Evolutionary conservation across 2,888 invertebrate genomes (phyloP).

Genomic region (Zootermopsis nevadensis): DNA sequence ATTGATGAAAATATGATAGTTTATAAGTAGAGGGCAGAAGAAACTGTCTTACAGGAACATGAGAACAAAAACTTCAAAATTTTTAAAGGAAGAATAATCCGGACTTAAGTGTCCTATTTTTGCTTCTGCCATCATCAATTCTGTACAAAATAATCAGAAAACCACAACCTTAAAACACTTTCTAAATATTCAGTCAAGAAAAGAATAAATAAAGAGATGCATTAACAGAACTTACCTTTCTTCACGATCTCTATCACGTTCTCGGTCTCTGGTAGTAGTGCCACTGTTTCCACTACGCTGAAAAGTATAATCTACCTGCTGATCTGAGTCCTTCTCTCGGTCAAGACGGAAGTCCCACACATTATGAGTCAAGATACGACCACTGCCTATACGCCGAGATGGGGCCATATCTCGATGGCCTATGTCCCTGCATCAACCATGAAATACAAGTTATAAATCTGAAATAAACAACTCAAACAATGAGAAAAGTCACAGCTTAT

Average conservation of each 20-base stretch:
- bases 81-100: no score
- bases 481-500: no score
- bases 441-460: neutral
- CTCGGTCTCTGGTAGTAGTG: constrained; percentile 2
- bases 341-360: constrained; percentile 67
- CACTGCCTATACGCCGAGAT: constrained; percentile 83
- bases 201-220: neutral
- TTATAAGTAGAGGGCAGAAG: no score
- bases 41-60: no score
- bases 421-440: constrained; percentile 54
- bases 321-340: constrained; percentile 43
- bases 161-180: neutral
- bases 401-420: constrained; percentile 61
- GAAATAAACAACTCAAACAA: neutral
- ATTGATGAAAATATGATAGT: no score
- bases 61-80: no score
- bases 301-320: constrained; percentile 30
- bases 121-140: no score
- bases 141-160: neutral
- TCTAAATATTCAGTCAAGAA: neutral
- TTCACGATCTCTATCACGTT: constrained; percentile 55
- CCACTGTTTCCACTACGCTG: constrained; percentile 53
- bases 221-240: constrained; percentile 50
- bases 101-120: no score
- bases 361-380: constrained; percentile 77